Base-by-base conservation (phyloP, 2,797 vertebrate species). In the Lates japonicus region DNA sequence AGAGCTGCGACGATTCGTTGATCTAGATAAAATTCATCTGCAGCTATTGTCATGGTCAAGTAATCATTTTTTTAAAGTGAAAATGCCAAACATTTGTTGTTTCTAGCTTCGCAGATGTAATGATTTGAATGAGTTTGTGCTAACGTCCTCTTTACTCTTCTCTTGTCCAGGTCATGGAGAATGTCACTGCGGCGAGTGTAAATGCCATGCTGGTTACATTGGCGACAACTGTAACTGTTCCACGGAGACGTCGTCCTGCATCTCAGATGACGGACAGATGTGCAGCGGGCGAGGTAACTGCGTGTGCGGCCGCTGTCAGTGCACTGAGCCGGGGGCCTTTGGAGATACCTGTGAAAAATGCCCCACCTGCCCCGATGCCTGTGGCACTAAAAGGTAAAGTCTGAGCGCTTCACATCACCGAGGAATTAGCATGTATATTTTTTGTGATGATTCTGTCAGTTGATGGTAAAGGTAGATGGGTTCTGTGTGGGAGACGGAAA, bases 171-270 rank as follows among this genome's bases (percentile, higher is more conserved):
- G 97, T 90, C 98, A 97, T 0, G 98, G 98, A 0, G 97, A 98
- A 25, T 99, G 98, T 82, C 97, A 98, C 92, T 99, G 98, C 0
- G 98, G 98, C 2, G 97, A 99, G 91, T 99, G 98, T 86, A 98
- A 97, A 83, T 99, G 98, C 90, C 96, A 99, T 0, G 92, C 95
- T 0, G 96, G 97, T 0, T 99, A 95, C 89, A 81, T 97, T 0
- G 98, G 98, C 6, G 98, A 99, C 94, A 98, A 97, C 95, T 99
- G 98, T 82, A 98, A 98, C 96, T 99, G 98, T 88, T 97, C 97
- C 12, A 98, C 95, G 0, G 96, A 97, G 90, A 97, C 90, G 0
- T 91, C 94, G 1, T 42, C 92, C 1, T 99, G 98, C 54, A 41
- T 95, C 0, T 96, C 97, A 7, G 96, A 94, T 0, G 96, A 98